phyloP scores from a whole-genome alignment of 1,140 invertebrate species.

The Cyclina sinensis region DNA sequence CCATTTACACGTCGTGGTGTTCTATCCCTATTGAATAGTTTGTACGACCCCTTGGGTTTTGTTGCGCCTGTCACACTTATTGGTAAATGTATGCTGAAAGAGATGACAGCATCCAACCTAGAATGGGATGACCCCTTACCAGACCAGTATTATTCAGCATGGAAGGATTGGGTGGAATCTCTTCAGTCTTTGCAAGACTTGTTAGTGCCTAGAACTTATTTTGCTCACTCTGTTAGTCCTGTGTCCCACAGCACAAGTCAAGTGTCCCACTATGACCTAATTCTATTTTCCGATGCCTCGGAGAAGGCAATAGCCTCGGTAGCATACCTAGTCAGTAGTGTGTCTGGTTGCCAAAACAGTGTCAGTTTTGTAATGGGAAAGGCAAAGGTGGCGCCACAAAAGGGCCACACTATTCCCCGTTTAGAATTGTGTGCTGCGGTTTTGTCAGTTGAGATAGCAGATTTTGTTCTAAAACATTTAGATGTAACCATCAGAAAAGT shows the following conservation, averaged over 20 bases:
- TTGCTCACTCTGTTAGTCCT: conserved; percentile 68
- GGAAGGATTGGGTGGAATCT: conserved; percentile 63
- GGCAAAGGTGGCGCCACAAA: conserved; percentile 42
- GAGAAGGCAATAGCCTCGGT: conserved; percentile 60
- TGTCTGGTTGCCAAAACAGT: not conserved
- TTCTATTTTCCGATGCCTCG: conserved; percentile 66
- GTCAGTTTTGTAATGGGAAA: conserved; percentile 63
- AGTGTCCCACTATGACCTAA: conserved; percentile 82
- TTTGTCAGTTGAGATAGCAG: conserved; percentile 25
- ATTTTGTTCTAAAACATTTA: not conserved
- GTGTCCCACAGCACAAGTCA: too few species aligned
- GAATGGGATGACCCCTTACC: conserved; percentile 70
- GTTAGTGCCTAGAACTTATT: conserved; percentile 39
- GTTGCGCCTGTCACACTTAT: conserved; percentile 62
- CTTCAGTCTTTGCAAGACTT: conserved; percentile 3
- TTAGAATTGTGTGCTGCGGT: conserved; percentile 66
- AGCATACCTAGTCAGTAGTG: conserved; percentile 47
- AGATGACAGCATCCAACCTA: not conserved
- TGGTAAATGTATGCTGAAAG: conserved; percentile 67
- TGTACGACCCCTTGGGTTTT: conserved; percentile 68
- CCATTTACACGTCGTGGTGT: conserved; percentile 62
- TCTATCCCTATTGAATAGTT: conserved; percentile 40
- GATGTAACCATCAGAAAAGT: not conserved
- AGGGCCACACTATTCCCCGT: conserved; percentile 65
- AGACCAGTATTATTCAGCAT: not conserved